Evolutionary conservation across 1,140 invertebrate genomes (phyloP).

Genomic region (Drosophila kepulauana): DNA sequence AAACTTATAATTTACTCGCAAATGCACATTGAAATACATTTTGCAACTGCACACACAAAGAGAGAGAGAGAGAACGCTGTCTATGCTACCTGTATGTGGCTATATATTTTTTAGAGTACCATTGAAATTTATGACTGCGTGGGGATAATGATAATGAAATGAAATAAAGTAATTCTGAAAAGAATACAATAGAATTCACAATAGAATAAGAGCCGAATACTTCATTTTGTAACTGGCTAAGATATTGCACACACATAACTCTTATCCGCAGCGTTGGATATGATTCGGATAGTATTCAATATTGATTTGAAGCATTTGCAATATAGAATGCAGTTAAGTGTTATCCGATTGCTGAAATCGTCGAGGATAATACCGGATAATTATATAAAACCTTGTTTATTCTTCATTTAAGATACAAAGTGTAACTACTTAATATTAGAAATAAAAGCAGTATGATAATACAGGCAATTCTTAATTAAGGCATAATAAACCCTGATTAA

Average conservation of each 20-base stretch:
- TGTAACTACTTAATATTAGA: not conserved
- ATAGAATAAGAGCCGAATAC: not conserved
- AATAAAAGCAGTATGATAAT: not conserved
- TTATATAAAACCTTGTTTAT: not conserved
- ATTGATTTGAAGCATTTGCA: too few relatives aligned
- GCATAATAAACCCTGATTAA: too few relatives aligned
- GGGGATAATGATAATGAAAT: not conserved
- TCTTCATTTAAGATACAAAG: not conserved
- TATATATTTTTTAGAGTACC: not conserved
- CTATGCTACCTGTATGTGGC: conserved; percentile 4
- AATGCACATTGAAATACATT: conserved; percentile 22
- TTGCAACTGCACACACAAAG: conserved; percentile 4
- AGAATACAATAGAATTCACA: not conserved
- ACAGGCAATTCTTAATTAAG: too few relatives aligned
- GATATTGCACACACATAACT: not conserved
- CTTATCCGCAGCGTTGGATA: not conserved
- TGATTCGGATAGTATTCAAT: not conserved
- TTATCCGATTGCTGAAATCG: not conserved
- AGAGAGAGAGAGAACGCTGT: not conserved
- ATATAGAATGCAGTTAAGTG: too few relatives aligned
- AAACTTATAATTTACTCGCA: conserved; percentile 38
- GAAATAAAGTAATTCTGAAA: not conserved
- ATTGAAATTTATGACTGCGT: conserved; percentile 3
- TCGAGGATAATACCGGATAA: conserved; percentile 3
- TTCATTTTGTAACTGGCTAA: not conserved